Base-by-base conservation (phyloP, 2,113 vertebrate genomes). In the Poecilia latipinna region DNA sequence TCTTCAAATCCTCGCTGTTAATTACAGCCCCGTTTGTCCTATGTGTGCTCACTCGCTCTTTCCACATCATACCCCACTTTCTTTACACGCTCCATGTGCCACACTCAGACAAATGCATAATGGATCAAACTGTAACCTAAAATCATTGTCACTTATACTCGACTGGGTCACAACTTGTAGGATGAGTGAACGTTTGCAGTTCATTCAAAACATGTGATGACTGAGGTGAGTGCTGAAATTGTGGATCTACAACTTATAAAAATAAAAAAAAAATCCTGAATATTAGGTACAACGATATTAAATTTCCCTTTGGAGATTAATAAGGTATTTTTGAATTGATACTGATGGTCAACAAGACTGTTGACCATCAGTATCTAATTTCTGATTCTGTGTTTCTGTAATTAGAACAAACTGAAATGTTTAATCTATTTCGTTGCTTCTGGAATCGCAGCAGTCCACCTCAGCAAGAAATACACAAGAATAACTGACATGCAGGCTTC, bases 1-100 rank as follows among this genome's bases (percentile, higher is more conserved):
- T 83, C 86, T 88, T 88, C 82, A 82, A 80, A 81, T 29, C 33
- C 72, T 70, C 26, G 19, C 68, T 84, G 83, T 79, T 91, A 91
- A 89, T 91, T 91, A 86, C 72, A 60, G 72, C 80, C 70, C 35
- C 2, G 12, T 79, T 76, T 75, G 63, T 79, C 72, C 73, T 78
- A 54, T 54, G 48, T 74, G 51, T 61, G 62, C 35, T 29, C 35
- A 28, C 24, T 3, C 22, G 19, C 51, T 57, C 51, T 57, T 57
- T 57, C 19, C 51, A 22, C 51, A 57, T 57, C 51, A 57, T 57
- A 24, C 51, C 51, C n/a, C 22, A 24, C 51, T n/a, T 57, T 57
- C 17, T 24, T 54, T 22, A 54, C 19, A 22, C 24, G 24, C 7
- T 57, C 22, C 51, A 57, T 57, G 8, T n/a, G 10, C 51, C 51